Conservation (phyloP, 2,888 invertebrate species). For the Phytoseiulus persimilis region DNA sequence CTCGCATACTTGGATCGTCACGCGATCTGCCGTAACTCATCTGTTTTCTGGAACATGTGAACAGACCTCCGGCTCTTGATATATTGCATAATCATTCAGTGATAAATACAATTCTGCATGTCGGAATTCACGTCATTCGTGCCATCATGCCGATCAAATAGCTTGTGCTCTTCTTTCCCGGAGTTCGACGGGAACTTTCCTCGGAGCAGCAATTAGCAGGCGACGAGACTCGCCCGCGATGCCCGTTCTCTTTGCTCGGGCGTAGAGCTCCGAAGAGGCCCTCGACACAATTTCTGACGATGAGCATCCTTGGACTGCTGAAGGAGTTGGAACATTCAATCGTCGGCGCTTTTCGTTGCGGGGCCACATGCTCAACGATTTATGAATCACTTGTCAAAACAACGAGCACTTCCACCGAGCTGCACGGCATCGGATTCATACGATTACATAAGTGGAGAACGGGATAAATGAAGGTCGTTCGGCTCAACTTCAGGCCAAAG, state of each 20-base stretch:
- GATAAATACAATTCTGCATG: background rate
- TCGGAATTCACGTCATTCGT: background rate
- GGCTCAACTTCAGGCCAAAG: background rate
- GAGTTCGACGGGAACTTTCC: no score
- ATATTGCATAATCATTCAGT: background rate
- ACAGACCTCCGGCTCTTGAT: background rate
- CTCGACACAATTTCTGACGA: no score
- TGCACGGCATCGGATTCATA: background rate
- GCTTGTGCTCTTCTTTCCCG: no score
- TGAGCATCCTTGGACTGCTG: background rate
- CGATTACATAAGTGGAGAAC: background rate
- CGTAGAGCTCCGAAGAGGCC: no score
- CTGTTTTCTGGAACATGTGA: background rate
- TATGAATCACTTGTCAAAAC: background rate
- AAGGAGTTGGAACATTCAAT: background rate
- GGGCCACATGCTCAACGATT: background rate
- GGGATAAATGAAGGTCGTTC: background rate
- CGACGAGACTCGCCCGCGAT: no score
- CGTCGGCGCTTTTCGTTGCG: background rate
- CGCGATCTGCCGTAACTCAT: background rate
- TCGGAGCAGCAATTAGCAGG: no score
- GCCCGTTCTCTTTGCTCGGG: no score
- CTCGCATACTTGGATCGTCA: background rate
- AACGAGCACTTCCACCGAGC: background rate
- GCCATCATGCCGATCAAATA: background rate